Percentiles rank a stretch among this genome's conserved stretches.
phyloP scores from a whole-genome alignment of 2,113 vertebrate genomes.

The Tapirus terrestris region DNA sequence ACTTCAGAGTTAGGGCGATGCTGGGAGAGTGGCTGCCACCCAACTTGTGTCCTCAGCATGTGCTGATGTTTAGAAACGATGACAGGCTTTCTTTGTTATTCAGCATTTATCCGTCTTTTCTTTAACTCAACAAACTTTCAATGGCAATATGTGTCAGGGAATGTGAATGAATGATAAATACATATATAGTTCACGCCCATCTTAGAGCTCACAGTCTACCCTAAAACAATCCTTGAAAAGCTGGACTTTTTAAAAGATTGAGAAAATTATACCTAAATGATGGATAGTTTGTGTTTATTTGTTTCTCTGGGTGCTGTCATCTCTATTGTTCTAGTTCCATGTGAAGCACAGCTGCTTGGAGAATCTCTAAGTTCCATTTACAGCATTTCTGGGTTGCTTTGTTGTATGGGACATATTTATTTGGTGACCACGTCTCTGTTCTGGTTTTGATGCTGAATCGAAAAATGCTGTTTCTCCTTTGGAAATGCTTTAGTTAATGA shows the following conservation, averaged over 20 bases:
- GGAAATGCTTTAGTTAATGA: conserved; percentile 47
- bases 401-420: conserved; percentile 70
- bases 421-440: conserved; percentile 31
- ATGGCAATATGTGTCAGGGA: fast-evolving
- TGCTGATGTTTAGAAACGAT: neutral
- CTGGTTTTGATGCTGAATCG: conserved; percentile 59
- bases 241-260: neutral
- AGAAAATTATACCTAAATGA: neutral
- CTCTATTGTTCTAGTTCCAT: neutral
- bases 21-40: neutral
- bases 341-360: neutral
- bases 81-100: neutral
- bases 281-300: neutral
- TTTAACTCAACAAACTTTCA: neutral
- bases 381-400: neutral
- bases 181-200: no score
- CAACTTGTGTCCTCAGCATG: fast-evolving
- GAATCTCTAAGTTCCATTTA: neutral
- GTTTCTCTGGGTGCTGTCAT: neutral
- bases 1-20: fast-evolving
- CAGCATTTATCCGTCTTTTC: neutral
- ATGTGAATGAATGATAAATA: fast-evolving
- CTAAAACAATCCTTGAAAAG: neutral
- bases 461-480: conserved; percentile 48
- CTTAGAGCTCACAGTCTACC: neutral